phyloP scores from a whole-genome alignment of 2,797 vertebrate genomes.

The Galago senegalensis region DNA sequence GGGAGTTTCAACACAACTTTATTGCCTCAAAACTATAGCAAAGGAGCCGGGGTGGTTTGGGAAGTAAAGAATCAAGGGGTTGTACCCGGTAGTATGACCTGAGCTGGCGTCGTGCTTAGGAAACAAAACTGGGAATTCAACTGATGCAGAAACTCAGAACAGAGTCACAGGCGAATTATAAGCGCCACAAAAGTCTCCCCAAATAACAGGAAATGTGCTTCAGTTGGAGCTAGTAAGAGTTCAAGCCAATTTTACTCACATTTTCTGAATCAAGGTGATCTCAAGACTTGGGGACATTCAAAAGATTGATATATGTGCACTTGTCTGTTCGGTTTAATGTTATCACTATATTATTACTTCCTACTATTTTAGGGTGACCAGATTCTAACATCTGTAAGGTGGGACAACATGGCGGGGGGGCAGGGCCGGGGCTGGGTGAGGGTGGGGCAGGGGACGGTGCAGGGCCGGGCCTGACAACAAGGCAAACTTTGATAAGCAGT shows the following conservation, averaged over 20 bases:
- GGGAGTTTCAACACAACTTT: neutral
- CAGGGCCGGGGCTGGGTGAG: too few species aligned
- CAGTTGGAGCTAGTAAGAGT: neutral
- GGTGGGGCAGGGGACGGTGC: too few species aligned
- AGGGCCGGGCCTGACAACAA: too few species aligned
- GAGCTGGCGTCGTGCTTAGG: neutral
- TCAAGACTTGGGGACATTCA: neutral
- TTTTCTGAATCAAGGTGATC: constrained; percentile 18
- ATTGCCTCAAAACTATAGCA: neutral
- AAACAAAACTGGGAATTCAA: neutral
- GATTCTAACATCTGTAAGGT: too few species aligned
- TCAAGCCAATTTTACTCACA: constrained; percentile 12
- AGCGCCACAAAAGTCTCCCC: neutral
- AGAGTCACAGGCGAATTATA: neutral
- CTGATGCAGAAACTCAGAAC: neutral
- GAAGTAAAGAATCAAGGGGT: neutral
- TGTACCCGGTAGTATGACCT: neutral
- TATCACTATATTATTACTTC: neutral
- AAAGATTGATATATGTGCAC: neutral
- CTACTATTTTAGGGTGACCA: neutral
- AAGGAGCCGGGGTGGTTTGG: neutral
- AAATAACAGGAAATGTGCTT: constrained; percentile 18
- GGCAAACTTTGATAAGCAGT: too few species aligned
- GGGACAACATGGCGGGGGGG: too few species aligned
- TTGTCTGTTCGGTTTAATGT: neutral